A percentile compares a stretch with the other conserved stretches of the same genome.
phyloP scores from a whole-genome alignment of 2,113 vertebrate species.

The Gyps fulvus region DNA sequence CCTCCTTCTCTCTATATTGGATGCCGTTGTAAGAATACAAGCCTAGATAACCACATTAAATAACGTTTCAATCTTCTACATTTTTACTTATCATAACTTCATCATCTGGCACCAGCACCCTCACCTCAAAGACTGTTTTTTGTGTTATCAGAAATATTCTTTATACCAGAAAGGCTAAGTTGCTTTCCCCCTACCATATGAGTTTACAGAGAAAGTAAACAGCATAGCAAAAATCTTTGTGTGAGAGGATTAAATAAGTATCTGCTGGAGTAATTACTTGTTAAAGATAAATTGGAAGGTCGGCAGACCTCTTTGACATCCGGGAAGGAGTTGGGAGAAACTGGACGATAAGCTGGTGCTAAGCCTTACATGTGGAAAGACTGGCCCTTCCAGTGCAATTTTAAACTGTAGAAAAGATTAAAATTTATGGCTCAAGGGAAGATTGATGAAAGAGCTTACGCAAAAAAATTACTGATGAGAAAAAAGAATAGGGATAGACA shows the following conservation, averaged over 20 bases:
- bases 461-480: not conserved
- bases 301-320: not conserved
- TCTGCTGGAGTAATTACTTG: not conserved
- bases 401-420: not conserved
- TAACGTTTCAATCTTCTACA: not conserved
- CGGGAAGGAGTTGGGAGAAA: not conserved
- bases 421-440: not conserved
- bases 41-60: not conserved
- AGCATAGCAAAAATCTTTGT: not conserved
- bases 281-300: not conserved
- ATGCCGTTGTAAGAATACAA: not conserved
- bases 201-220: not conserved
- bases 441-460: not conserved
- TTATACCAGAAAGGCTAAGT: not conserved
- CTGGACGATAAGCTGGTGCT: not conserved
- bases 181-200: fast-evolving
- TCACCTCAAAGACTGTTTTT: not conserved
- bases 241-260: not conserved
- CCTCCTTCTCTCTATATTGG: not conserved
- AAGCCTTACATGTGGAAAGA: not conserved
- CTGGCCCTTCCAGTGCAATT: not conserved
- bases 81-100: not conserved
- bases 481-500: not conserved
- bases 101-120: not conserved
- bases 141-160: not conserved